Percentiles rank a stretch among this genome's conserved stretches.
Evolutionary conservation across 1,140 invertebrate species (phyloP).

Genomic region (Philotrypesis tridentata): DNA sequence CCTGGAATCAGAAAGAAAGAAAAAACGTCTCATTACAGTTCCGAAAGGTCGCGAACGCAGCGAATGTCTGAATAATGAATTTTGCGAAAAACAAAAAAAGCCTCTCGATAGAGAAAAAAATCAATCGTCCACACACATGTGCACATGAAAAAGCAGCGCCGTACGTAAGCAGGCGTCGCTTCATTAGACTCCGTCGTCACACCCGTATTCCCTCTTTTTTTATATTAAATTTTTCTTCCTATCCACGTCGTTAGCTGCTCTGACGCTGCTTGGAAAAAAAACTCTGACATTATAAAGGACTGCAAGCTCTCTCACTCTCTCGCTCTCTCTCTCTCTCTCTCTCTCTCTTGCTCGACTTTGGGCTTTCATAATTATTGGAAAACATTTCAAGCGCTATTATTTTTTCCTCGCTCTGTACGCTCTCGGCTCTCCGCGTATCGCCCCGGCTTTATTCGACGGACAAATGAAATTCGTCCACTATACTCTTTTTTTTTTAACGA

Average conservation of each 20-base stretch:
- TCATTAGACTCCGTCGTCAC: conserved; percentile 10
- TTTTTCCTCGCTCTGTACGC: conserved; percentile 6
- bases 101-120: no score
- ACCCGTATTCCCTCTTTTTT: neutral
- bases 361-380: conserved; percentile 50
- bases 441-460: conserved; percentile 10
- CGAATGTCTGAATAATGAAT: no score
- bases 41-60: no score
- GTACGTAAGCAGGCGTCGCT: neutral
- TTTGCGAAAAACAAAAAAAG: no score
- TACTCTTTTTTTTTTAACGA: neutral
- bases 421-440: neutral
- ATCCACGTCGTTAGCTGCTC: neutral
- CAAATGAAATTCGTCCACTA: conserved; percentile 14
- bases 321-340: neutral
- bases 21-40: no score
- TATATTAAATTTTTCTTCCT: neutral
- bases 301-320: no score
- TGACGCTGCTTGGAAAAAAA: neutral
- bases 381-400: conserved; percentile 49
- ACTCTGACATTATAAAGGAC: conserved; percentile 9
- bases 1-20: neutral
- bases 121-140: no score
- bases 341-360: conserved; percentile 26
- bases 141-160: no score